Evolutionary conservation across 2,888 invertebrate genomes (phyloP).

Genomic region (Dryocosmus kuriphilus): DNA sequence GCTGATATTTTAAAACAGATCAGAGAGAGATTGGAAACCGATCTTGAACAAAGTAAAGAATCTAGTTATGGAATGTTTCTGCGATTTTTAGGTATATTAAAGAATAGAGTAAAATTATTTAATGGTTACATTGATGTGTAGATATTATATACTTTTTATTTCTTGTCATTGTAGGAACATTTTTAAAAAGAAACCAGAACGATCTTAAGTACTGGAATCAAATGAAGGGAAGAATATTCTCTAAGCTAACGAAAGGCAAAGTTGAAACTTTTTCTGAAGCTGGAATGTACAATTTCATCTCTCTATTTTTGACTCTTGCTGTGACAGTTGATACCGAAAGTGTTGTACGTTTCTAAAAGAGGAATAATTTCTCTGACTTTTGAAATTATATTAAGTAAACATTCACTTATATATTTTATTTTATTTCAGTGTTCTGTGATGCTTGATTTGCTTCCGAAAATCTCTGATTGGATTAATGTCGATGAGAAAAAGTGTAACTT

Average conservation of each 20-base stretch:
- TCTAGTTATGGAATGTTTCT: slow-evolving; percentile 79
- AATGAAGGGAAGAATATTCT: slow-evolving; percentile 80
- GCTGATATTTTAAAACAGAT: slow-evolving; percentile 73
- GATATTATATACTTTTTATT: slow-evolving; percentile 29
- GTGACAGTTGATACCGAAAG: slow-evolving; percentile 75
- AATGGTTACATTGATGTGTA: background rate
- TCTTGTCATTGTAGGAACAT: slow-evolving; percentile 64
- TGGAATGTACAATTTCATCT: slow-evolving; percentile 80
- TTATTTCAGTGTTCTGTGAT: slow-evolving; percentile 68
- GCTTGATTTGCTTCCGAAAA: slow-evolving; percentile 68
- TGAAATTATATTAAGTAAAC: background rate
- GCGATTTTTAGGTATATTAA: slow-evolving; percentile 76
- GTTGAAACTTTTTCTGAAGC: slow-evolving; percentile 79
- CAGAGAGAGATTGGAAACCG: slow-evolving; percentile 70
- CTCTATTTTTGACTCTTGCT: slow-evolving; percentile 77
- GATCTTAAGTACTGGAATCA: slow-evolving; percentile 77
- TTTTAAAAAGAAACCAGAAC: slow-evolving; percentile 68
- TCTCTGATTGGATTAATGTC: slow-evolving; percentile 59
- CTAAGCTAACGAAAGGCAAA: slow-evolving; percentile 81
- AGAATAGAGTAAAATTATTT: slow-evolving; percentile 1
- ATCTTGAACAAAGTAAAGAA: slow-evolving; percentile 67
- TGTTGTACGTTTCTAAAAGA: slow-evolving; percentile 70
- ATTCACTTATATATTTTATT: background rate
- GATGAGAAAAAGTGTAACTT: slow-evolving; percentile 62
- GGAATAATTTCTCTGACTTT: background rate